These are phyloP conservation scores for Hippocampus kuda DNA, from an alignment of 2,797 vertebrate genomes.

Conservation along the genomic window DNA sequence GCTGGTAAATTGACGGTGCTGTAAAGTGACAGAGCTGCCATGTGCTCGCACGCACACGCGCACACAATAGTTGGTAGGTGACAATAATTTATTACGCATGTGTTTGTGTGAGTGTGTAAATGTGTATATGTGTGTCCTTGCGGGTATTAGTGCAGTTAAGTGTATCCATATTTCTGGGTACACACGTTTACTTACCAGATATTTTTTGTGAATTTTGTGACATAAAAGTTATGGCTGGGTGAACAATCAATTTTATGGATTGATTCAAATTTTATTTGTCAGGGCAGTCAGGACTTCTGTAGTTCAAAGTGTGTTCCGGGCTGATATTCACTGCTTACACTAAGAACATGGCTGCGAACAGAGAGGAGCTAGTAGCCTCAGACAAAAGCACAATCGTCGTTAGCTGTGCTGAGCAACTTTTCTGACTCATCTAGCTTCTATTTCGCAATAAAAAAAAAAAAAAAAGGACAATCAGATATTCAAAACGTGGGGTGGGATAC, in stretches of 20 bases:
- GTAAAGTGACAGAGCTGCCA: slow-evolving; percentile 60
- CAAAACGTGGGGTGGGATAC: too few species aligned
- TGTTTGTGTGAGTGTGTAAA: slow-evolving; percentile 16
- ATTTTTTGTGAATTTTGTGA: neutral
- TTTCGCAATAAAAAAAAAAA: too few species aligned
- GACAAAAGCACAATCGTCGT: too few species aligned
- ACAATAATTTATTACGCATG: slow-evolving; percentile 61
- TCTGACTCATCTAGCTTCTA: too few species aligned
- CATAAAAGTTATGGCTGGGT: neutral
- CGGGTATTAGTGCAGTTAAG: slow-evolving; percentile 9
- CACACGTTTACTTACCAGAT: slow-evolving; percentile 3
- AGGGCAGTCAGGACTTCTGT: neutral
- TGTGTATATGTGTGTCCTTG: neutral
- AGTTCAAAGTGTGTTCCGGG: neutral
- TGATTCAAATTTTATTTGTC: neutral
- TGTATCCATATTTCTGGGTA: neutral
- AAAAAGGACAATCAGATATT: too few species aligned
- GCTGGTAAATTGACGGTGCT: slow-evolving; percentile 61
- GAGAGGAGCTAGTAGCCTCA: too few species aligned
- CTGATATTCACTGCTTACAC: too few species aligned
- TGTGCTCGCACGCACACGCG: slow-evolving; percentile 24
- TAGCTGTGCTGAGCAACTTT: too few species aligned
- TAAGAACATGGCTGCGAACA: too few species aligned
- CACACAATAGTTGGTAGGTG: slow-evolving; percentile 37
- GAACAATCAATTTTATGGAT: neutral